phyloP scores from a whole-genome alignment of 2,113 vertebrate genomes.

The Catharus minimus region DNA sequence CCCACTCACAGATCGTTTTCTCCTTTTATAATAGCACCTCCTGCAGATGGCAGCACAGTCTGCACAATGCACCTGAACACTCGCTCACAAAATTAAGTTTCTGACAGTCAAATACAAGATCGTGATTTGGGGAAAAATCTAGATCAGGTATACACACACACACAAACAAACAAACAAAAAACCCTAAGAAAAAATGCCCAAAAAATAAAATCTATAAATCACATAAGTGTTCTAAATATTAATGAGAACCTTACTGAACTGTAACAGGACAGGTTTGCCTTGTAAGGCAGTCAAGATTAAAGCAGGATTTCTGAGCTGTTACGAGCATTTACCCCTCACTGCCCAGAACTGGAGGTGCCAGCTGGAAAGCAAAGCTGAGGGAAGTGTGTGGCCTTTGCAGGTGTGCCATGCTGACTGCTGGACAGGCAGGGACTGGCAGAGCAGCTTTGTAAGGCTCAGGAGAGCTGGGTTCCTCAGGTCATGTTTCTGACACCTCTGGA shows the following conservation, averaged over 20 bases:
- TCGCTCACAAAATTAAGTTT: neutral
- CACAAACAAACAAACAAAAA: neutral
- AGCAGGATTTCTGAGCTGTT: neutral
- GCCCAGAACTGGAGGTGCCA: neutral
- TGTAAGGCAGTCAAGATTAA: neutral
- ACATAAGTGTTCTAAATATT: neutral
- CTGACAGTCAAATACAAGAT: neutral
- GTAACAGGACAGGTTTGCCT: accelerated
- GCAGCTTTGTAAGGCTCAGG: neutral
- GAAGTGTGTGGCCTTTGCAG: accelerated
- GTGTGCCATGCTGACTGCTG: accelerated
- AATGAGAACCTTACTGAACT: neutral
- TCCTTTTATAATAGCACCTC: conserved; percentile 39
- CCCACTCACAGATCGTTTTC: neutral
- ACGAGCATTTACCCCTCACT: neutral
- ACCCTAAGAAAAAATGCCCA: neutral
- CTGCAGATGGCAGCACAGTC: conserved; percentile 59
- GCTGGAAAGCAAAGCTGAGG: neutral
- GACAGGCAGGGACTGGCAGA: neutral
- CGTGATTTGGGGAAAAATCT: neutral
- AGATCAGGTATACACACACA: accelerated
- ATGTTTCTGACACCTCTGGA: neutral
- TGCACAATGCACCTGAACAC: neutral
- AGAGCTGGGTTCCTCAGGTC: neutral
- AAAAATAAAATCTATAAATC: neutral